Evolutionary conservation across 2,888 invertebrate species (phyloP), one percentile per base, ranked within the genome.

Genomic region (Choristoneura rosaceana): DNA sequence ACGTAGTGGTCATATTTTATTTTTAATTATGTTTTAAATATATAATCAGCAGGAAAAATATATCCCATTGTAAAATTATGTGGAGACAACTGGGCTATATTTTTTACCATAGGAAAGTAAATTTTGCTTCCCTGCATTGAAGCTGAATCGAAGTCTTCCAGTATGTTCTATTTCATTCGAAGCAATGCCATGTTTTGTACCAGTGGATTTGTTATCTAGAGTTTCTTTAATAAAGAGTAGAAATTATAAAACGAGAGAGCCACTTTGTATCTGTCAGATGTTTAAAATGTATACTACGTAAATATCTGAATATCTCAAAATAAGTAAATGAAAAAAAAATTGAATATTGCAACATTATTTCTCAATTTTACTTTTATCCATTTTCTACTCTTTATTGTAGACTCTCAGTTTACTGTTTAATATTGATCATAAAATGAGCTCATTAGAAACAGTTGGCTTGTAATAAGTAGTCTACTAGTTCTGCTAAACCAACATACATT

Each of bases 121-220:
- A 15, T 17, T 9, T 52, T 63, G 78, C 78, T 79, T 79, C 76
- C 71, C 65, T 74, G 65, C 79, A 79, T 81, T 79, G 80, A 80
- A 80, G 82, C 81, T 80, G 76, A 70, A 82, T 81, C 70, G 77
- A 87, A 84, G 92, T 92, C 92, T 92, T 92, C 92, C 92, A 90
- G 77, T 79, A 79, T 67, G 76, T 81, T 82, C 75, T 77, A 83
- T 73, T 81, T 74, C 70, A 78, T 47, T 79, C 75, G 75, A 82
- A 81, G 81, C 79, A 76, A 74, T 78, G 77, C 60, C 76, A 84
- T 86, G 87, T 87, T 90, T 87, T 80, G 87, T 88, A 89, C 89
- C 89, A 90, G 90, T 88, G 86, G 88, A 55, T 55, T 55, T 55
- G 88, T 84, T 83, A 59, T 76, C 78, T 71, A 61, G 71, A 74